Conservation (phyloP, 1,140 invertebrate genomes). For the Achatina immaculata region DNA sequence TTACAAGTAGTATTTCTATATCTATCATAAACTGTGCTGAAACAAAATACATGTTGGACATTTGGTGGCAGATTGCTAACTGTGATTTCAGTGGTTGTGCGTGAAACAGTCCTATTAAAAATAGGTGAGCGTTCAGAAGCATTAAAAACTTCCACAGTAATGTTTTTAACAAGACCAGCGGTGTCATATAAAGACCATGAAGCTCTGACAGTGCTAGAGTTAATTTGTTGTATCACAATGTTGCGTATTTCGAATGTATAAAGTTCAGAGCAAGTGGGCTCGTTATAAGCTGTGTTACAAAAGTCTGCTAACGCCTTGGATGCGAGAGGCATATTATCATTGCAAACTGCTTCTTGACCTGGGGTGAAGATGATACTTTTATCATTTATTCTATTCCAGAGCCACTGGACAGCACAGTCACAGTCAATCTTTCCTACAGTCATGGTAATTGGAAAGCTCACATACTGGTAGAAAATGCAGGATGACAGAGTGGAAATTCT, state of each 20-base stretch:
- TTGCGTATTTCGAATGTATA: too few species aligned
- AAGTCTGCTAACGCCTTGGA: background rate
- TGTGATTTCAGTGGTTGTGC: too few species aligned
- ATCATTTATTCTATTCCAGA: slow-evolving; percentile 6
- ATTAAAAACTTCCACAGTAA: background rate
- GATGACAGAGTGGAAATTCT: background rate
- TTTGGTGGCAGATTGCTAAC: too few species aligned
- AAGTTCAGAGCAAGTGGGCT: background rate
- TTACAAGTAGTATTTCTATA: too few species aligned
- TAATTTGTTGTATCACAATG: too few species aligned
- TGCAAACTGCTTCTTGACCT: background rate
- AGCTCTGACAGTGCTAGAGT: background rate
- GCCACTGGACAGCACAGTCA: slow-evolving; percentile 4
- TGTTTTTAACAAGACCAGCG: background rate
- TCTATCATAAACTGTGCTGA: too few species aligned
- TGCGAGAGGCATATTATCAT: background rate
- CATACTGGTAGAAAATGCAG: slow-evolving; percentile 10
- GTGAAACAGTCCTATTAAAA: background rate
- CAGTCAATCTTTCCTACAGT: background rate
- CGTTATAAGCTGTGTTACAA: background rate
- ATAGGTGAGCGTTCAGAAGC: too few species aligned
- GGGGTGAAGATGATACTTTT: background rate
- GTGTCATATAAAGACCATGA: background rate
- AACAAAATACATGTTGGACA: too few species aligned
- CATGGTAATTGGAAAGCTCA: slow-evolving; percentile 4